Base-by-base conservation (phyloP, 2,888 invertebrate genomes). In the Epistrophe grossulariae region DNA sequence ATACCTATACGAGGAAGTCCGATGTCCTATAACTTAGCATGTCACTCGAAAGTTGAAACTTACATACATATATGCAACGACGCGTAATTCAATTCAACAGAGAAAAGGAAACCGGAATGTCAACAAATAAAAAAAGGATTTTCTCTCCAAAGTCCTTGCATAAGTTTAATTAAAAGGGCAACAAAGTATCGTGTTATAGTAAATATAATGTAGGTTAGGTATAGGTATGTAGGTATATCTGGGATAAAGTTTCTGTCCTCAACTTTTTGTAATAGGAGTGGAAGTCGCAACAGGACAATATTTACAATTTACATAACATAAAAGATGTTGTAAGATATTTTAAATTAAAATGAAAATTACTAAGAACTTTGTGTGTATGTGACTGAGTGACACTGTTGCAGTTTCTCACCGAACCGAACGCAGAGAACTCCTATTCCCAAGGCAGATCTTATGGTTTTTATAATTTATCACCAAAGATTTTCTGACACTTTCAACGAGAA, bases 151-250 rank as follows among this genome's bases (percentile, higher is more conserved):
- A n/a, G n/a, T 62, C 60, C 62, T 43, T 64, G 62, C 10, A 45
- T 38, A 45, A 45, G 45, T 64, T 64, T 64, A 64, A 64, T 64
- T 64, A 64, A 64, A 64, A 64, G 64, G 45, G 31, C 31, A 64
- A 17, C 45, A 64, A n/a, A 31, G 17, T 43, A n/a, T 19, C n/a
- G 45, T 64, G n/a, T 45, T 28, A 24, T 2, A 0, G 15, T 35
- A 10, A 11, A n/a, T 35, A 57, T 10, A n/a, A 13, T 31, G 1
- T 24, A 24, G 24, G 24, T 24, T 24, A 24, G 24, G 10, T 31
- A n/a, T n/a, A n/a, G n/a, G n/a, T n/a, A n/a, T n/a, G n/a, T n/a
- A n/a, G n/a, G n/a, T n/a, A n/a, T n/a, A 35, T 31, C 57, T 57
- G 6, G 43, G 28, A 64, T 45, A 64, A 45, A 45, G 45, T 43